Evolutionary conservation across 2,797 vertebrate genomes (phyloP), one percentile per base, ranked within the genome.

Genomic region (Megalops cyprinoides): DNA sequence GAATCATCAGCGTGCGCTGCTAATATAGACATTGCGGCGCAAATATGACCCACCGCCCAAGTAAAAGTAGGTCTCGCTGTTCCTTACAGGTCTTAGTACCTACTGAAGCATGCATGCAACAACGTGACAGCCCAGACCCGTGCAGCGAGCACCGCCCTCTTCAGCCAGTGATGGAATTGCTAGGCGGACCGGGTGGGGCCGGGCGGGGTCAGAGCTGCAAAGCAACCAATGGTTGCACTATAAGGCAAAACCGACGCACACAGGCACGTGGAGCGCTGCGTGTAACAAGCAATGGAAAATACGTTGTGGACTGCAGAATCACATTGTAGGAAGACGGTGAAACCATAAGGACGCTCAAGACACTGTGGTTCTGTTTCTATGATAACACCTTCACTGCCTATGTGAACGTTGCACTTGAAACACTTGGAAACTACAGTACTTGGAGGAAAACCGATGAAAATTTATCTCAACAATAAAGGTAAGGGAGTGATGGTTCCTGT

Each of bases 101-200:
- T 55, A n/a, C 76, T 56, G 77, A 81, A 89, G 84, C 92, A 90
- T 74, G 10, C 92, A 88, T 78, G 4, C 12, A 79, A 60, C 93
- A 93, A 94, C 93, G 93, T 94, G 93, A 93, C 62, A 0, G 0
- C 25, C 0, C 28, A 77, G 89, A 90, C 92, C 81, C 92, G 93
- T 94, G 92, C 87, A 0, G 62, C 0, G 48, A 23, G n/a, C 84
- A 78, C 65, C 90, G 83, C 87, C 89, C 87, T 39, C 0, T 0
- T 0, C 58, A 6, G 7, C 92, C 92, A 91, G 90, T 93, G 58
- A 85, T 1, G 87, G 23, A 0, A 0, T 10, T 0, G 0, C 0
- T 2, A 74, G 84, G 80, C 39, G 58, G 85, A 10, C 20, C 0
- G 74, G 84, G 80, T 37, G 58, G 85, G 14, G 23, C 0, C 0